A percentile compares a stretch with the other conserved stretches of the same genome.
These are phyloP conservation scores for Falco rusticolus DNA, from an alignment of 2,797 vertebrate species.

Conservation along the genomic window DNA sequence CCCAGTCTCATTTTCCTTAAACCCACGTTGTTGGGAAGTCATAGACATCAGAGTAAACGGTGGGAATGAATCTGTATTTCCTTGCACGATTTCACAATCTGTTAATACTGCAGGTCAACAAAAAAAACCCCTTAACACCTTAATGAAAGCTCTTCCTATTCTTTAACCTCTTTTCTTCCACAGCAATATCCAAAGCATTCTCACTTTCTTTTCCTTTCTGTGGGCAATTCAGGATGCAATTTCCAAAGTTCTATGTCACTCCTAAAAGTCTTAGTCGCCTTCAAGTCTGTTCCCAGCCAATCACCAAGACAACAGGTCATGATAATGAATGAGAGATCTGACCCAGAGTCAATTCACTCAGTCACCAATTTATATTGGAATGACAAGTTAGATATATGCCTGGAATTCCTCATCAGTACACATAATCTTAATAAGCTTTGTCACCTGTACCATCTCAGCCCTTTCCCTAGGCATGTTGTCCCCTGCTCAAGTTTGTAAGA, in stretches of 20 bases:
- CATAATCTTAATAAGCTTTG: constrained; percentile 50
- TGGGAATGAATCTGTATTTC: not conserved
- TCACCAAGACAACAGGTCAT: constrained; percentile 61
- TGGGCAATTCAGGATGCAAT: constrained; percentile 22
- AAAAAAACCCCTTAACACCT: not conserved
- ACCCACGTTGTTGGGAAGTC: not conserved
- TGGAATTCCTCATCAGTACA: constrained; percentile 45
- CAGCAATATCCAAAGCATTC: not conserved
- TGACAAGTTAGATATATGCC: constrained; percentile 58
- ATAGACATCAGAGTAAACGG: not conserved
- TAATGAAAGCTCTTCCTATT: not conserved
- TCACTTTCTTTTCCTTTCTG: constrained; percentile 36
- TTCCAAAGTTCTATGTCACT: constrained; percentile 30
- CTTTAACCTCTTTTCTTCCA: not conserved
- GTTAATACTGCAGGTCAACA: not conserved
- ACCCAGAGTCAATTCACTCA: constrained; percentile 66
- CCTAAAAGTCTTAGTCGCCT: constrained; percentile 46
- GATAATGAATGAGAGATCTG: constrained; percentile 63
- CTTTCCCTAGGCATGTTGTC: not conserved
- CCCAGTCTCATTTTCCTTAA: not conserved
- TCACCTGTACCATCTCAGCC: constrained; percentile 40
- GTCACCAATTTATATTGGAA: constrained; percentile 54
- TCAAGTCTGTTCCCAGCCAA: constrained; percentile 56
- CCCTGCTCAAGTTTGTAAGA: not conserved
- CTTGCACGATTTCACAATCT: not conserved